Percentiles rank a stretch among this genome's conserved stretches.
These are phyloP conservation scores for Teleopsis dalmanni DNA, from an alignment of 1,140 invertebrate species.

Conservation along the genomic window DNA sequence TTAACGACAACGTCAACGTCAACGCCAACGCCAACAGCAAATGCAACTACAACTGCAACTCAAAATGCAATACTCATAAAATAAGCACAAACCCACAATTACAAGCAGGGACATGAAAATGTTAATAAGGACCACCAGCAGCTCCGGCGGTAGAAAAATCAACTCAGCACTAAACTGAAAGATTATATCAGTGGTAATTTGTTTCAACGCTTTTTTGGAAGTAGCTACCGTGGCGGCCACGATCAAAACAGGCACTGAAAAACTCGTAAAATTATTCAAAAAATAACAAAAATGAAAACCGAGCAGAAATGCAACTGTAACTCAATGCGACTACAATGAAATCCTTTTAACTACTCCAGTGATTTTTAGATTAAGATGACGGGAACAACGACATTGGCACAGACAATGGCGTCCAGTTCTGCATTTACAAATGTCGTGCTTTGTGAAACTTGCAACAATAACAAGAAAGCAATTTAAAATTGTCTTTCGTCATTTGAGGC, in stretches of 20 bases:
- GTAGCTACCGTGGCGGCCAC: conserved; percentile 8
- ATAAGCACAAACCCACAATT: background rate
- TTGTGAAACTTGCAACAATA: background rate
- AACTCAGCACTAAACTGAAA: background rate
- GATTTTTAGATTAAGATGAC: conserved; percentile 7
- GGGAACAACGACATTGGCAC: background rate
- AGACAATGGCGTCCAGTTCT: too few species aligned
- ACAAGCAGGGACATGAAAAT: conserved; percentile 1
- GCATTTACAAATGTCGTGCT: background rate
- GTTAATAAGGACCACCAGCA: conserved; percentile 8
- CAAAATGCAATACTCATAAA: too few species aligned
- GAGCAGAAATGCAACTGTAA: conserved; percentile 8
- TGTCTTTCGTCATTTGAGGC: background rate
- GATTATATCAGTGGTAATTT: conserved; percentile 8
- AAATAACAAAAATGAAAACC: conserved; percentile 5
- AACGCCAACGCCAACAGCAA: too few species aligned
- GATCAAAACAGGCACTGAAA: conserved; percentile 7
- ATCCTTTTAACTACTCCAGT: conserved; percentile 4
- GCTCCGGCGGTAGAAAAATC: background rate
- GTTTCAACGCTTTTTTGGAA: conserved; percentile 10
- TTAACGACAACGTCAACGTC: too few species aligned
- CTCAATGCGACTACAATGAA: conserved; percentile 3
- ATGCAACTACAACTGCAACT: too few species aligned
- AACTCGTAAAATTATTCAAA: background rate
- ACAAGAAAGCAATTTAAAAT: background rate